phyloP scores from a whole-genome alignment of 2,113 vertebrate species.

The Donacobius atricapilla region DNA sequence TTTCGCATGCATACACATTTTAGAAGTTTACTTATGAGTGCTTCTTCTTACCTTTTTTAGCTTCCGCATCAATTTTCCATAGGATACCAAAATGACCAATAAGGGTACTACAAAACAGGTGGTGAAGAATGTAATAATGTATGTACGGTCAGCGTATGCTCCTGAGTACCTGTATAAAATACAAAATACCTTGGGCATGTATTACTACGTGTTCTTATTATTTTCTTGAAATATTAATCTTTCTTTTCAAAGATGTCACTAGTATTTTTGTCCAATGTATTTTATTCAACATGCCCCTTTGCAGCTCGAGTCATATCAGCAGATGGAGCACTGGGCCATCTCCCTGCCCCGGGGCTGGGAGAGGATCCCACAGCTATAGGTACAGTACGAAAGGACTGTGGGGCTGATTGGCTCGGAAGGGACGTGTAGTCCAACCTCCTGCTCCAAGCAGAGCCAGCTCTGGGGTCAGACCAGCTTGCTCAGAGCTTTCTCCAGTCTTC shows the following conservation, averaged over 20 bases:
- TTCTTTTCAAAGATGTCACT: background rate
- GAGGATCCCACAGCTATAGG: rapidly evolving
- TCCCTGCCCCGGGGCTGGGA: background rate
- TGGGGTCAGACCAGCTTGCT: background rate
- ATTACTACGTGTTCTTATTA: rapidly evolving
- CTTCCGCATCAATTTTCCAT: slow-evolving; percentile 84
- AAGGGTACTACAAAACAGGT: slow-evolving; percentile 88
- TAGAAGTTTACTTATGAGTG: background rate
- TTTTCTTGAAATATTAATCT: background rate
- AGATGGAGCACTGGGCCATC: background rate
- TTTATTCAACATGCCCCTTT: background rate
- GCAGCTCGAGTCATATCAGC: background rate
- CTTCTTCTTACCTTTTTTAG: slow-evolving; percentile 80
- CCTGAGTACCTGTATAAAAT: slow-evolving; percentile 80
- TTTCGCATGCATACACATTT: background rate
- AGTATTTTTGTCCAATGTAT: background rate
- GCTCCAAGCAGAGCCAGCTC: background rate
- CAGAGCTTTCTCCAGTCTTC: background rate
- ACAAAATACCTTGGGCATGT: background rate
- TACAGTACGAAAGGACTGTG: rapidly evolving
- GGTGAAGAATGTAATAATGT: slow-evolving; percentile 83
- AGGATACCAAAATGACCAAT: slow-evolving; percentile 82
- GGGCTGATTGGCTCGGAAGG: background rate
- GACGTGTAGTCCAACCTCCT: background rate
- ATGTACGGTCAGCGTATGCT: slow-evolving; percentile 74